Percentiles rank a stretch among this genome's conserved stretches.
These are phyloP conservation scores for Cosmia trapezina DNA, from an alignment of 2,888 invertebrate species.

Conservation along the genomic window DNA sequence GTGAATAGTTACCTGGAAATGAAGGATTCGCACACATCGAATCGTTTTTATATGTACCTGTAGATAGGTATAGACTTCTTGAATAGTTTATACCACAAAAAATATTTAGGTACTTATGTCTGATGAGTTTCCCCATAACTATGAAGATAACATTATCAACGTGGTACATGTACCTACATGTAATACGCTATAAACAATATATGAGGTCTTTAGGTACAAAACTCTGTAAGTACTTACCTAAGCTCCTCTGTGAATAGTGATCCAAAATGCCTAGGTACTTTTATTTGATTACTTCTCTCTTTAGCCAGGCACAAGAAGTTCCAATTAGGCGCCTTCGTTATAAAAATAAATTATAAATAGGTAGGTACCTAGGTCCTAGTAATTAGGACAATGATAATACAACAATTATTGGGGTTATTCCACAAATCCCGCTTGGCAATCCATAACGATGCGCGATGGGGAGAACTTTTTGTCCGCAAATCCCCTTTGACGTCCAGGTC, in stretches of 20 bases:
- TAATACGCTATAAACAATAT: constrained; percentile 26
- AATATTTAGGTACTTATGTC: constrained; percentile 1
- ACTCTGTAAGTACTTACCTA: constrained; percentile 49
- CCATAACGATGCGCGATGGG: too few species aligned
- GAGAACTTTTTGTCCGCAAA: too few species aligned
- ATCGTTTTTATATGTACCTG: constrained; percentile 1
- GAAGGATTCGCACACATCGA: background rate
- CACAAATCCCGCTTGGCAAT: too few species aligned
- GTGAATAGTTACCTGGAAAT: constrained; percentile 6
- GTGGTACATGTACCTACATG: constrained; percentile 32
- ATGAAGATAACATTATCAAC: constrained; percentile 27
- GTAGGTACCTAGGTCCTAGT: constrained; percentile 28
- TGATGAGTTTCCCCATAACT: constrained; percentile 20
- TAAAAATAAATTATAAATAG: constrained; percentile 31
- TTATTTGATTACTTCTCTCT: constrained; percentile 63
- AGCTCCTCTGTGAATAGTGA: constrained; percentile 50
- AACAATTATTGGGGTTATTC: background rate
- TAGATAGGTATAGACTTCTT: background rate
- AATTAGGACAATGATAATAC: constrained; percentile 1
- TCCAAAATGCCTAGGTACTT: constrained; percentile 63
- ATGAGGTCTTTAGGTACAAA: constrained; percentile 50
- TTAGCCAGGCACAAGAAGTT: constrained; percentile 64
- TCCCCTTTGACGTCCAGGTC: too few species aligned
- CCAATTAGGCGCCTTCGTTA: constrained; percentile 47
- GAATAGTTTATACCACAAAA: constrained; percentile 6